Percentiles rank a stretch among this genome's conserved stretches.
Conservation (phyloP, 2,113 vertebrate genomes). For the Pseudopipra pipra region DNA sequence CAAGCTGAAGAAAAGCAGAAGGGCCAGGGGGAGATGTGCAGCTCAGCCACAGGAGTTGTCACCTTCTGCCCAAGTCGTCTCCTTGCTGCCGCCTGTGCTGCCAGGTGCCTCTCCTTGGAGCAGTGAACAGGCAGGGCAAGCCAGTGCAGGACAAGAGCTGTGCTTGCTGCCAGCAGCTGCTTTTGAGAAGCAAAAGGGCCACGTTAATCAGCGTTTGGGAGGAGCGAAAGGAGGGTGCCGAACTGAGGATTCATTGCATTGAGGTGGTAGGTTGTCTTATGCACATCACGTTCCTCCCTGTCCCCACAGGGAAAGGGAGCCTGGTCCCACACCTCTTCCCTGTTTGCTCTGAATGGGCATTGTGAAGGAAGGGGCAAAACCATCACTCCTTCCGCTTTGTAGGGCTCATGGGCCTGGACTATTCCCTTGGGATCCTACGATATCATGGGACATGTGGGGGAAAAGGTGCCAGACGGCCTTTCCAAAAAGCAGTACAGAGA, state of each 20-base stretch:
- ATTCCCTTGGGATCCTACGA: accelerated
- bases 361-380: not conserved
- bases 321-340: not conserved
- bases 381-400: not conserved
- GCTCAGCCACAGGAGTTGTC: accelerated
- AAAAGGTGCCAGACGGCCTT: not conserved
- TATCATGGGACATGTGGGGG: accelerated
- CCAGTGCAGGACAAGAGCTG: not conserved
- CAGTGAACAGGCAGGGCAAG: not conserved
- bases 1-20: not conserved
- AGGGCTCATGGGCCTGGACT: not conserved
- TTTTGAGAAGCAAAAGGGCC: not conserved
- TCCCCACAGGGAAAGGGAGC: not conserved
- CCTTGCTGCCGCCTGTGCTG: not conserved
- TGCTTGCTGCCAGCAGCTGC: not conserved
- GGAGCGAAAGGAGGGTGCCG: not conserved
- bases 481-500: not conserved
- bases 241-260: not conserved
- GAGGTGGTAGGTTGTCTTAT: not conserved
- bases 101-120: not conserved
- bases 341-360: not conserved
- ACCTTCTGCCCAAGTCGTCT: not conserved
- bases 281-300: not conserved
- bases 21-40: accelerated
- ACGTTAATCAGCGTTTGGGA: not conserved